Conservation (phyloP, 2,797 vertebrate species). For the Falco novaeseelandiae region DNA sequence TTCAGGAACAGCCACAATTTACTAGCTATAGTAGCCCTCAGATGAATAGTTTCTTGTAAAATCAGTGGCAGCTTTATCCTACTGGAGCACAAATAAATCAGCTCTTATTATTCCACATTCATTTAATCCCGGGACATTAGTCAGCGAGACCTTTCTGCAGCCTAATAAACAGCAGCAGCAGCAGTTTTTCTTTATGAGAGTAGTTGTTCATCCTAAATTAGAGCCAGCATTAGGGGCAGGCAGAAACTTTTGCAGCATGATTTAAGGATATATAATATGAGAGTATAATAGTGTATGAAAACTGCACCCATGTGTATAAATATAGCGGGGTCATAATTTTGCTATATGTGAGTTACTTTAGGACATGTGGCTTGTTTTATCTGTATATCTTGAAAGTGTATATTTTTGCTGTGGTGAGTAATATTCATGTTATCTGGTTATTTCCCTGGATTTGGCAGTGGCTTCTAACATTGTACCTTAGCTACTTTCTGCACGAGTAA, state of each 20-base stretch:
- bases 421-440: constrained; percentile 4
- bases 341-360: constrained; percentile 63
- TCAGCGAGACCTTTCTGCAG: constrained; percentile 86
- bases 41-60: constrained; percentile 88
- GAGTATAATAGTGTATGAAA: constrained; percentile 77
- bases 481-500: background rate
- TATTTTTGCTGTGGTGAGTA: constrained; percentile 57
- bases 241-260: constrained; percentile 80
- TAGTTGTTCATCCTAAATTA: constrained; percentile 87
- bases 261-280: constrained; percentile 82
- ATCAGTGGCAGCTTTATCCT: constrained; percentile 84
- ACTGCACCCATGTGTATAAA: constrained; percentile 79
- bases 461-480: background rate
- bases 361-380: constrained; percentile 68
- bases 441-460: background rate
- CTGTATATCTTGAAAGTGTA: constrained; percentile 50
- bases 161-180: constrained; percentile 85
- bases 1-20: constrained; percentile 82
- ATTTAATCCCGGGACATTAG: constrained; percentile 86
- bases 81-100: constrained; percentile 84
- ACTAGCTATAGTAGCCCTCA: constrained; percentile 79
- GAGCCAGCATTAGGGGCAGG: constrained; percentile 76
- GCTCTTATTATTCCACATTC: constrained; percentile 86
- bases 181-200: constrained; percentile 87
- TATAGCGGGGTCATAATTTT: constrained; percentile 77